Percentiles rank a stretch among this genome's conserved stretches.
Conservation (phyloP, 1,140 invertebrate genomes). For the Nasonia vitripennis region DNA sequence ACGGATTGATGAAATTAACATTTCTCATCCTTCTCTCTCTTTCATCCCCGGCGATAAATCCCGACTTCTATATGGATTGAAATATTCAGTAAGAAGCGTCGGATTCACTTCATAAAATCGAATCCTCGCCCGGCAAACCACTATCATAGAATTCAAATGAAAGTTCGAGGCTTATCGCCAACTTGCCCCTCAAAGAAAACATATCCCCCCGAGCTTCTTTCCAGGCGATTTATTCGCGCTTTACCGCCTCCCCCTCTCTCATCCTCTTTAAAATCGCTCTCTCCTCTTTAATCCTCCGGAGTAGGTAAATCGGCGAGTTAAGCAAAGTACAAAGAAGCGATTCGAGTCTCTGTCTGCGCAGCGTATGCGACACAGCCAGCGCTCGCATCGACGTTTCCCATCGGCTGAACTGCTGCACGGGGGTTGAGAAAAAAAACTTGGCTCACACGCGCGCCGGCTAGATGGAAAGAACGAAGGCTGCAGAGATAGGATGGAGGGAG, state of each 20-base stretch:
- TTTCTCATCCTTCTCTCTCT: background rate
- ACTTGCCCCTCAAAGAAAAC: constrained; percentile 8
- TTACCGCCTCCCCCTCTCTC: background rate
- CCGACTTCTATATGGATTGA: background rate
- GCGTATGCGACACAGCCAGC: background rate
- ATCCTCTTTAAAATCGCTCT: constrained; percentile 5
- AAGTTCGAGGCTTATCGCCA: constrained; percentile 28
- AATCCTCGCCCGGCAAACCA: background rate
- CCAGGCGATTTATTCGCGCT: constrained; percentile 22
- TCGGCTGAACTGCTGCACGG: too few relatives aligned
- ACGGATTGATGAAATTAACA: background rate
- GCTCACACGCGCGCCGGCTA: background rate
- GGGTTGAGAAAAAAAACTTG: constrained; percentile 26
- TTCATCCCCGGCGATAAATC: background rate
- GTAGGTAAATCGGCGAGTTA: constrained; percentile 25
- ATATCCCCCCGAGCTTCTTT: constrained; percentile 15
- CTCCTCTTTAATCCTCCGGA: constrained; percentile 11
- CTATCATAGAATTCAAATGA: constrained; percentile 33
- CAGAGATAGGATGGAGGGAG: background rate
- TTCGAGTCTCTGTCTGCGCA: constrained; percentile 9
- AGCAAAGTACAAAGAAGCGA: constrained; percentile 42
- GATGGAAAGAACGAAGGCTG: background rate
- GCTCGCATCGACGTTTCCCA: background rate
- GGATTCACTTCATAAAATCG: background rate
- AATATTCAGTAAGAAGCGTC: background rate